Conservation (phyloP, 2,888 invertebrate species). For the Synergus gifuensis region DNA sequence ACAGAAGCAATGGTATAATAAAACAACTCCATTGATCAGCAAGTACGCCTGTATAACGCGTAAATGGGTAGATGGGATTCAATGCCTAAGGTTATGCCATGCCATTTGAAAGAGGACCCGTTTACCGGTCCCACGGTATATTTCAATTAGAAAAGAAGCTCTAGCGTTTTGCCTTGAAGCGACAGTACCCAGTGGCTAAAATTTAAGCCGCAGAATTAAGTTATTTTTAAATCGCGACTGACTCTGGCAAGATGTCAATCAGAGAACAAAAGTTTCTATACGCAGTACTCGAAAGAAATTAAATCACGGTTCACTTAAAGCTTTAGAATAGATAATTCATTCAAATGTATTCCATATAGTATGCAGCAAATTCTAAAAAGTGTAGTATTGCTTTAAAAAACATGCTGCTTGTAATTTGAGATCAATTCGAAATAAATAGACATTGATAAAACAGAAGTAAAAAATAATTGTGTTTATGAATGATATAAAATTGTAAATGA, state of each 20-base stretch:
- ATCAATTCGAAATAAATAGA: too few relatives aligned
- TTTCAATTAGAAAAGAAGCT: conserved; percentile 36
- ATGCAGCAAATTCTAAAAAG: not conserved
- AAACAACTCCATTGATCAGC: conserved; percentile 27
- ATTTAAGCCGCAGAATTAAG: not conserved
- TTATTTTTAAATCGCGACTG: conserved; percentile 10
- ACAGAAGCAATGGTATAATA: conserved; percentile 17
- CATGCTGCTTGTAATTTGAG: not conserved
- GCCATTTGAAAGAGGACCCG: conserved; percentile 37
- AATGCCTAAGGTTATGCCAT: conserved; percentile 32
- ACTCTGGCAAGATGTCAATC: conserved; percentile 26
- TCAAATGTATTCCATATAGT: conserved; percentile 18
- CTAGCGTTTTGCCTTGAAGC: conserved; percentile 22
- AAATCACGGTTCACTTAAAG: not conserved
- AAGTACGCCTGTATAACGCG: conserved; percentile 24
- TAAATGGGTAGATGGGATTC: conserved; percentile 30
- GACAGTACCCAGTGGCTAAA: not conserved
- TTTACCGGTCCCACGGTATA: conserved; percentile 36
- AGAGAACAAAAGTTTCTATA: not conserved
- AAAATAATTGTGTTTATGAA: too few relatives aligned
- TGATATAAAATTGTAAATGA: too few relatives aligned
- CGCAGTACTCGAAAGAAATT: not conserved
- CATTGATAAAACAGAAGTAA: too few relatives aligned
- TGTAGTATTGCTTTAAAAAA: not conserved
- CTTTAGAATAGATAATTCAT: conserved; percentile 11